Evolutionary conservation across 2,113 vertebrate species (phyloP).

Genomic region (Pseudorhombus dupliciocellatus): DNA sequence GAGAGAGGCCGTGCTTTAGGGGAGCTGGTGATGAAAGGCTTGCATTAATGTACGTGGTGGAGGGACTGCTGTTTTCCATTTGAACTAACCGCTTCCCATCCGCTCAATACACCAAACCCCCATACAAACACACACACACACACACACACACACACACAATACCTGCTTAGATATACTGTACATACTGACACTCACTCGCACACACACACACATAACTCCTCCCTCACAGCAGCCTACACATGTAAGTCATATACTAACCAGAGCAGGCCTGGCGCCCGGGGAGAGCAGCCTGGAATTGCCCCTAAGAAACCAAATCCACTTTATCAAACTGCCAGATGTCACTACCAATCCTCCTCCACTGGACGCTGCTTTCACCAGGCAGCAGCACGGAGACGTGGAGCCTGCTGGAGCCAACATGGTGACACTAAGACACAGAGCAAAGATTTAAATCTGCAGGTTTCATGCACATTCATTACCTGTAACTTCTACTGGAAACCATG

Average conservation of each 20-base stretch:
- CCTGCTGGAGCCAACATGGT: conserved; percentile 38
- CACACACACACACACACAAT: conserved; percentile 33
- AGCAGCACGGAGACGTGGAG: conserved; percentile 43
- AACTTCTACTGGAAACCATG: conserved; percentile 5
- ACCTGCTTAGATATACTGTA: conserved; percentile 55
- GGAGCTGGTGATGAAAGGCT: conserved; percentile 94
- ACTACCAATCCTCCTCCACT: conserved; percentile 76
- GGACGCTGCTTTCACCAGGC: conserved; percentile 66
- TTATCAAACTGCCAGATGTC: conserved; percentile 94
- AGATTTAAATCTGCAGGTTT: conserved; percentile 8
- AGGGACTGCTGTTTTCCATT: conserved; percentile 93
- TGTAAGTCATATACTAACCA: conserved; percentile 92
- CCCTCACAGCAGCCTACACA: conserved; percentile 81
- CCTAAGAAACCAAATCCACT: conserved; percentile 90
- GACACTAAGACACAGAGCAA: conserved; percentile 36
- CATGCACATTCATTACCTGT: conserved; percentile 13
- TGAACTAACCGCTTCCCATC: conserved; percentile 83
- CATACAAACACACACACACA: conserved; percentile 42
- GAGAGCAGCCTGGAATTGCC: conserved; percentile 84
- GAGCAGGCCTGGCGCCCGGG: conserved; percentile 89
- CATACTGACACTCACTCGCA: conserved; percentile 40
- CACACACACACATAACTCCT: conserved; percentile 50
- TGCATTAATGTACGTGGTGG: conserved; percentile 88
- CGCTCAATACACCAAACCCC: conserved; percentile 61
- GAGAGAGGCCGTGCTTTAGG: conserved; percentile 91